Percentiles rank a stretch among this genome's conserved stretches.
Conservation (phyloP, 2,797 vertebrate species). For the Allobates femoralis region DNA sequence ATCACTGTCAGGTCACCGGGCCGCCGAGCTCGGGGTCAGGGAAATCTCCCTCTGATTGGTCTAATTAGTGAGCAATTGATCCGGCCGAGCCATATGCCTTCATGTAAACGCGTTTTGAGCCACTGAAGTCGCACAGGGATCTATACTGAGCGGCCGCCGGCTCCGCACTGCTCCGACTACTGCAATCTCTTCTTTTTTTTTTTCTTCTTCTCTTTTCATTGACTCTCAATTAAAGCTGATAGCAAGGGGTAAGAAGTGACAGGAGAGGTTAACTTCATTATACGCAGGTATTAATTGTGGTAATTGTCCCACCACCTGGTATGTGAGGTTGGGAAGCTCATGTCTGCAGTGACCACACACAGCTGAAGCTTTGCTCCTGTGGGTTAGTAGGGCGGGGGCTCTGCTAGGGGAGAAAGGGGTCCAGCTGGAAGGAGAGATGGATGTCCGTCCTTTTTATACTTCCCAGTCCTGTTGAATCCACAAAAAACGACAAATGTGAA, state of each 20-base stretch:
- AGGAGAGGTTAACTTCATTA: background rate
- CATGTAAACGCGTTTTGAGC: constrained; percentile 34
- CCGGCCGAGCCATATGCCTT: background rate
- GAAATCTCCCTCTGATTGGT: constrained; percentile 55
- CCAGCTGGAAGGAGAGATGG: too few species aligned
- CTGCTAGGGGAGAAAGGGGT: too few species aligned
- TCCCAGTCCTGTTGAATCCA: too few species aligned
- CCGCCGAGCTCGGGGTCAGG: constrained; percentile 69
- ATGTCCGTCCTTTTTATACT: too few species aligned
- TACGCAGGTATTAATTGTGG: background rate
- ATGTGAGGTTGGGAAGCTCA: background rate
- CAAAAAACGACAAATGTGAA: too few species aligned
- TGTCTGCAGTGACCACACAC: background rate
- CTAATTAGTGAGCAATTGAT: constrained; percentile 52
- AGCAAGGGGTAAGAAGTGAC: background rate
- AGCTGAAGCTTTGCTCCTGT: background rate
- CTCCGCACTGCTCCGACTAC: background rate
- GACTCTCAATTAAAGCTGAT: constrained; percentile 44
- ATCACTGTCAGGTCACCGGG: constrained; percentile 69
- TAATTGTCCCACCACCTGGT: background rate
- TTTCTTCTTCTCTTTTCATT: background rate
- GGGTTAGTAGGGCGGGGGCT: background rate
- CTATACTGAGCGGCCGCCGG: constrained; percentile 34
- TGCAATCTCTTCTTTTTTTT: background rate
- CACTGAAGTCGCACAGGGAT: constrained; percentile 6